Evolutionary conservation across 1,140 invertebrate genomes (phyloP), one percentile per base, ranked within the genome.

Genomic region (Paralvinella palmiformis): DNA sequence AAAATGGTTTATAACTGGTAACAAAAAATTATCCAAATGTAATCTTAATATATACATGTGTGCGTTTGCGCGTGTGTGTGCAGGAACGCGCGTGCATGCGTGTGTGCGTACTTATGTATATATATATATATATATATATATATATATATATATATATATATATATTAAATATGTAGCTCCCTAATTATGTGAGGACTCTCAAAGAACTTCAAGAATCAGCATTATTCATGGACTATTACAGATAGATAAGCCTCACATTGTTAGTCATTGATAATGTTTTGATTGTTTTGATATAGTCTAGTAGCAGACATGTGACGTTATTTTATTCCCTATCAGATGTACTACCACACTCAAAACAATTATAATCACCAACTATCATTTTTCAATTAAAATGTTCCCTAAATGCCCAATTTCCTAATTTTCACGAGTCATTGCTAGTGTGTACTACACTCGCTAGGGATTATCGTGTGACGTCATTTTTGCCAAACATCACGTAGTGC

Each of bases 261-360:
- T 76, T 85, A 84, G 64, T 86, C 81, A 35, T 89, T 92, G 3
- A 88, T 85, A 36, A 95, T 85, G 77, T 91, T 90, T 58, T 89
- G 86, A 71, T 96, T 91, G 48, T 71, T 67, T 69, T 88, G 88
- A 4, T 94, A 91, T 76, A 92, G 93, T 32, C 93, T 92, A 85
- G 93, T 95, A 5, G 91, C 91, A n/a, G 90, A 89, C 33, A 48
- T 10, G 27, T 24, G 27, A 48, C n/a, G 44, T 48, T 4, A 48
- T 48, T 24, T 20, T 24, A 48, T n/a, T 24, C 27, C 44, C 27
- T 24, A 48, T 20, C n/a, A 48, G 44, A 24, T n/a, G 44, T 48
- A n/a, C n/a, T n/a, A n/a, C n/a, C n/a, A n/a, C n/a, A n/a, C n/a
- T n/a, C n/a, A n/a, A n/a, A n/a, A n/a, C n/a, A n/a, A n/a, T n/a